phyloP scores from a whole-genome alignment of 2,888 invertebrate genomes.

The Eupithecia dodoneata region DNA sequence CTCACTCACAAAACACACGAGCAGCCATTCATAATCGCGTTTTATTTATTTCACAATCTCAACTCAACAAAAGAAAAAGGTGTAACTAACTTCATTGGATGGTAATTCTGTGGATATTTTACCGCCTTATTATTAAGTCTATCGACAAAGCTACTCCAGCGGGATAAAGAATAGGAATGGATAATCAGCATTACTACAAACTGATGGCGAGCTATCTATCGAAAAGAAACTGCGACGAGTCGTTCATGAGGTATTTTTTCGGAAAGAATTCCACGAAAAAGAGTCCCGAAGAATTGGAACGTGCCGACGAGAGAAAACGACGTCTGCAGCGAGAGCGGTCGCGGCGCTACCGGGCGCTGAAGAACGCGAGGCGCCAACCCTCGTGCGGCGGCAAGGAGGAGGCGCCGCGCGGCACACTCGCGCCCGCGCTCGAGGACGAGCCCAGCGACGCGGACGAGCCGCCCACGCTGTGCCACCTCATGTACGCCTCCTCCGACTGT shows the following conservation, averaged over 20 bases:
- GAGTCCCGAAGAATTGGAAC: conserved; percentile 76
- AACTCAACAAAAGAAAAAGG: background rate
- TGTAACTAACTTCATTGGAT: background rate
- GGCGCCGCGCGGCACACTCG: conserved; percentile 54
- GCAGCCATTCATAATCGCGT: background rate
- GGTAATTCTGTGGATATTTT: background rate
- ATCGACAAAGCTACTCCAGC: background rate
- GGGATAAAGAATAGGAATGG: conserved; percentile 57
- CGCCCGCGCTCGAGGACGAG: conserved; percentile 69
- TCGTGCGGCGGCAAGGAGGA: conserved; percentile 65
- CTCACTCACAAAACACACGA: background rate
- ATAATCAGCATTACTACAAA: conserved; percentile 80
- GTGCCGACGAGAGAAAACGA: conserved; percentile 77
- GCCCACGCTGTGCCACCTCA: conserved; percentile 75
- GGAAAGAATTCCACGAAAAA: conserved; percentile 77
- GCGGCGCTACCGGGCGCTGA: conserved; percentile 75
- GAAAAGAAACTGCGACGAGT: conserved; percentile 80
- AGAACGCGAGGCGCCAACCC: conserved; percentile 77
- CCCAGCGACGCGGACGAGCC: conserved; percentile 76
- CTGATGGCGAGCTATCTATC: conserved; percentile 80
- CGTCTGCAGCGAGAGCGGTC: conserved; percentile 76
- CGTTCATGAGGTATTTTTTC: conserved; percentile 81
- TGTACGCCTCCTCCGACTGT: conserved; percentile 70
- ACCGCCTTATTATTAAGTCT: background rate
- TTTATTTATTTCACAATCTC: conserved; percentile 18